These are phyloP conservation scores for Erpornis zantholeuca DNA, from an alignment of 2,113 vertebrate genomes.

Conservation along the genomic window DNA sequence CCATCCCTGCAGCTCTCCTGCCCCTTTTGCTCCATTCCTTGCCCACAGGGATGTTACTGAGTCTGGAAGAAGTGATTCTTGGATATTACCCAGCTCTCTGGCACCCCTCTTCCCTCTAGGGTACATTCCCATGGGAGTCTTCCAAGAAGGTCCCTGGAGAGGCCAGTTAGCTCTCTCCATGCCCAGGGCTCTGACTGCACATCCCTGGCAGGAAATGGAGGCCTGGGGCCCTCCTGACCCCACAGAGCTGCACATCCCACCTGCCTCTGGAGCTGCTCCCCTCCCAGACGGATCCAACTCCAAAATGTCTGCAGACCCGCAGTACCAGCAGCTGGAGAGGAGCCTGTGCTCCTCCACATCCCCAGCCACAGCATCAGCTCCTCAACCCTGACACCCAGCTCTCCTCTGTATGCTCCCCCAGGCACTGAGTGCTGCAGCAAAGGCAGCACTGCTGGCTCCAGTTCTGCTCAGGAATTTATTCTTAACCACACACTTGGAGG, in stretches of 20 bases:
- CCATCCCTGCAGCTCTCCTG: not conserved
- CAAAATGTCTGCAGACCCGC: not conserved
- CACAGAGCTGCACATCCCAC: not conserved
- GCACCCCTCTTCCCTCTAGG: not conserved
- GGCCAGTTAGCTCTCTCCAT: not conserved
- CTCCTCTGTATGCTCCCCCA: not conserved
- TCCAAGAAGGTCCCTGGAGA: not conserved
- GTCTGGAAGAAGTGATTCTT: not conserved
- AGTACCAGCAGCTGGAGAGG: not conserved
- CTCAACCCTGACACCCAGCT: fast-evolving
- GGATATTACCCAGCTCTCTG: not conserved
- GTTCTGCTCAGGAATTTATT: not conserved
- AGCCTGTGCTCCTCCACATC: fast-evolving
- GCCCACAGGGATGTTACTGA: not conserved
- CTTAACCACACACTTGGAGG: fast-evolving
- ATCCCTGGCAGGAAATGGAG: not conserved
- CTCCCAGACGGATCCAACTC: not conserved
- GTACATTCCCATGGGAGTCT: not conserved
- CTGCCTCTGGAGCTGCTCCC: not conserved
- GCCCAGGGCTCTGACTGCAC: not conserved
- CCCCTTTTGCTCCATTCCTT: not conserved
- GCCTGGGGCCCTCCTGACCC: not conserved
- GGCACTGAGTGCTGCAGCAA: not conserved
- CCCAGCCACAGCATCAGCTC: fast-evolving
- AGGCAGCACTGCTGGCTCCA: not conserved